A percentile compares a stretch with the other conserved stretches of the same genome.
phyloP scores from a whole-genome alignment of 2,888 invertebrate species.

The Zygothrica quintamaculata region DNA sequence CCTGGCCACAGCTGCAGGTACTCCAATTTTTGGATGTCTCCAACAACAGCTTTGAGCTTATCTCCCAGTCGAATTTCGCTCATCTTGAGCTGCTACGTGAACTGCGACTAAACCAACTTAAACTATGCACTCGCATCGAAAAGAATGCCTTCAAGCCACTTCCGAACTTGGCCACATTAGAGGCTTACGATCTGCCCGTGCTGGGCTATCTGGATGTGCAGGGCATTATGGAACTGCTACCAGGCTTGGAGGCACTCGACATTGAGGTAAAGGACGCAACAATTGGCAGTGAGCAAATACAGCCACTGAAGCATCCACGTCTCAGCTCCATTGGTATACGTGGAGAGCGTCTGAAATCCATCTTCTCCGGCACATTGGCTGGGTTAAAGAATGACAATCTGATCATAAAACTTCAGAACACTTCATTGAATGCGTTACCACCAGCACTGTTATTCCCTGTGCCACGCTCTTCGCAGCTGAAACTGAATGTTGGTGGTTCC shows the following conservation, averaged over 20 bases:
- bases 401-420: slow-evolving; percentile 91
- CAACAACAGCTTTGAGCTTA: slow-evolving; percentile 91
- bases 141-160: slow-evolving; percentile 91
- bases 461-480: slow-evolving; percentile 92
- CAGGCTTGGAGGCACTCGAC: slow-evolving; percentile 90
- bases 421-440: slow-evolving; percentile 91
- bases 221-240: slow-evolving; percentile 91
- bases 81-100: slow-evolving; percentile 88
- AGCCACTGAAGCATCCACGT: slow-evolving; percentile 91
- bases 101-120: slow-evolving; percentile 88
- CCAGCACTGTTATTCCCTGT: slow-evolving; percentile 94
- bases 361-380: slow-evolving; percentile 93
- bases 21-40: slow-evolving; percentile 92
- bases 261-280: slow-evolving; percentile 94
- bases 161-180: slow-evolving; percentile 88
- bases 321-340: slow-evolving; percentile 90
- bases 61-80: slow-evolving; percentile 91
- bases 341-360: slow-evolving; percentile 90
- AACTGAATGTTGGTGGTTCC: slow-evolving; percentile 91
- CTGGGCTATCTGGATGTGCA: slow-evolving; percentile 94
- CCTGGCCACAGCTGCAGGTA: slow-evolving; percentile 89
- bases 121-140: slow-evolving; percentile 91
- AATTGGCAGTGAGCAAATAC: slow-evolving; percentile 92
- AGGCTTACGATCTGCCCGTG: slow-evolving; percentile 91
- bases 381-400: slow-evolving; percentile 91